Evolutionary conservation across 2,797 vertebrate genomes (phyloP), one percentile per base, ranked within the genome.

Genomic region (Loris lydekkerianus): DNA sequence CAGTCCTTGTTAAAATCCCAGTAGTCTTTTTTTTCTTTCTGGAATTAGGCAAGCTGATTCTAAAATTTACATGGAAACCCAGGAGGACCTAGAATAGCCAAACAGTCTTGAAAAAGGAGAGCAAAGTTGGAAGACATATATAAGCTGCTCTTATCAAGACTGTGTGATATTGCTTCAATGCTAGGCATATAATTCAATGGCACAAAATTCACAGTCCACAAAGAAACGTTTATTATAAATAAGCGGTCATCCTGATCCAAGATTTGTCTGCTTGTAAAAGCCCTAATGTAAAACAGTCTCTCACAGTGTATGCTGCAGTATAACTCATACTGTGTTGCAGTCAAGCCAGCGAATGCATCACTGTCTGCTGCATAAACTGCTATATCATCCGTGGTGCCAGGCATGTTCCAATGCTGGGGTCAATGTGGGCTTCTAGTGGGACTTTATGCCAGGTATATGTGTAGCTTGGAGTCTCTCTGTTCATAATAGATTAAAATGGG

Each of bases 401-500:
- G 97, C 97, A 97, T 97, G 98, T 97, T 97, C 37, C 97, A 95
- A 65, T 97, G 97, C 96, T 98, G 98, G 97, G 92, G 98, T 61
- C 97, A 92, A 15, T 98, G 98, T 96, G 21, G 89, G 92, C 97
- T 98, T 95, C 97, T 98, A 69, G 91, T 97, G 97, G 97, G 65
- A 85, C 96, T 97, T 97, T 97, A 97, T 97, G 95, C 96, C 98
- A 98, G 98, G 97, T 98, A 97, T 23, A 97, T 98, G 96, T 72
- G 76, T 89, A 21, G 8, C 2, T 76, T 25, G 63, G 93, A 83
- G 5, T 97, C n/a, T 43, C 43, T 29, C 25, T 93, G n/a, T 49
- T 53, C 11, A 73, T 83, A 0, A 63, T 93, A 93, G 63, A 90
- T 70, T 94, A 91, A 61, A 90, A 92, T 4, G 29, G 31, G 91